Percentiles rank a stretch among this genome's conserved stretches.
Conservation (phyloP, 1,140 invertebrate species). For the Ylistrum balloti region DNA sequence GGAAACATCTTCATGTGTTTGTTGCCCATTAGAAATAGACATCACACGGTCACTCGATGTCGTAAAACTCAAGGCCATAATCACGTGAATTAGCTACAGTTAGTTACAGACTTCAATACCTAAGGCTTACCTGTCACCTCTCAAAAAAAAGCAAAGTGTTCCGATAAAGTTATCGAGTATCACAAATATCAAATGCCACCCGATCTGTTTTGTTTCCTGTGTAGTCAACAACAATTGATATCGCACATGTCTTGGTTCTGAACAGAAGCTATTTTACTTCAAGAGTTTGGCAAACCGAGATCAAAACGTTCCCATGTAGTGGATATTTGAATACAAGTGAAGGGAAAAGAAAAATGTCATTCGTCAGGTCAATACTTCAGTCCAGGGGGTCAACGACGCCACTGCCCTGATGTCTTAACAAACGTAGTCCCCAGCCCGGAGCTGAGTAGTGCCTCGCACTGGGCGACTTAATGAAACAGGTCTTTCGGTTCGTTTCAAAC, state of each 20-base stretch:
- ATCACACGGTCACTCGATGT: not conserved
- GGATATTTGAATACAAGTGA: not conserved
- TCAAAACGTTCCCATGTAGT: not conserved
- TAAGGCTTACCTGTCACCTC: not conserved
- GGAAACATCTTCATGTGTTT: not conserved
- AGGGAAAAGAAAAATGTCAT: not conserved
- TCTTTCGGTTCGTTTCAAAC: not conserved
- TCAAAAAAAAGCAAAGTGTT: not conserved
- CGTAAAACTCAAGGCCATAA: not conserved
- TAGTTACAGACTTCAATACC: not conserved
- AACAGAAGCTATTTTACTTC: not conserved
- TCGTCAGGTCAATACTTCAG: not conserved
- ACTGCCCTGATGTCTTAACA: not conserved
- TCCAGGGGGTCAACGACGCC: constrained; percentile 14
- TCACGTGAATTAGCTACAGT: not conserved
- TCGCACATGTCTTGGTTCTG: not conserved
- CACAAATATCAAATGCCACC: not conserved
- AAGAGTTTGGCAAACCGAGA: not conserved
- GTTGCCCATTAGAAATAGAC: constrained; percentile 13
- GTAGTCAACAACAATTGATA: not conserved
- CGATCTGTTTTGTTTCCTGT: constrained; percentile 13
- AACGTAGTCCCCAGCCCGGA: not conserved
- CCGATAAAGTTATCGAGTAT: not conserved
- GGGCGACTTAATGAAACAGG: not conserved
- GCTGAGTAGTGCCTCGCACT: not conserved